phyloP scores from a whole-genome alignment of 2,888 invertebrate genomes.

The Chouioia cunea region DNA sequence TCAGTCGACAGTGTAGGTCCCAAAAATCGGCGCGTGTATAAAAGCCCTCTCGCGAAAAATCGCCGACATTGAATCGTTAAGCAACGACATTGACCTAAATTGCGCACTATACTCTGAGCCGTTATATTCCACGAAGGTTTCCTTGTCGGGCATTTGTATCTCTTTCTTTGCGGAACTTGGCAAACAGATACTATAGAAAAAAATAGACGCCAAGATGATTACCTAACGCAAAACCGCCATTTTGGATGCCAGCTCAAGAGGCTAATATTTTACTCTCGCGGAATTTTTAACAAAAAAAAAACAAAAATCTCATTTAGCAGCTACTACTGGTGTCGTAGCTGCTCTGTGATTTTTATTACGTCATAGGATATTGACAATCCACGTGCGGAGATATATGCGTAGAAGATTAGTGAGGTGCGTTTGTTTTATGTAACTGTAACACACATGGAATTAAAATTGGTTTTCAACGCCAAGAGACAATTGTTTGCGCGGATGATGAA shows the following conservation, averaged over 20 bases:
- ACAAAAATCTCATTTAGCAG: no score
- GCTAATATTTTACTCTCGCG: no score
- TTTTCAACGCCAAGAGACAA: neutral
- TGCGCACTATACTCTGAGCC: constrained; percentile 30
- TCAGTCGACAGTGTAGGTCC: neutral
- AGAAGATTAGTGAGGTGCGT: neutral
- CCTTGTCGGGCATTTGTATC: constrained; percentile 47
- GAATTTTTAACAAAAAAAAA: no score
- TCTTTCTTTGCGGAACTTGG: constrained; percentile 17
- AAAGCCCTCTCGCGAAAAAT: constrained; percentile 1
- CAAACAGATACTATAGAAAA: no score
- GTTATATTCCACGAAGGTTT: constrained; percentile 26
- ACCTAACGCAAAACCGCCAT: constrained; percentile 53
- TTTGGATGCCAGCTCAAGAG: constrained; percentile 53
- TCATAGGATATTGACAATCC: no score
- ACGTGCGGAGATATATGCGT: neutral
- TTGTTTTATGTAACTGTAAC: neutral
- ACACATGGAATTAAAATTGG: neutral
- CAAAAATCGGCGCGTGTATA: constrained; percentile 26
- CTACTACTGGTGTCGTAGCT: constrained; percentile 37
- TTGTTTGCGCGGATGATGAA: no score
- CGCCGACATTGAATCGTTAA: constrained; percentile 47
- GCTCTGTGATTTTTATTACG: constrained; percentile 37
- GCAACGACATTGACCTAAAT: constrained; percentile 68
- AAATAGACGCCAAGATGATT: no score